These are phyloP conservation scores for Aphodius sticticus DNA, from an alignment of 2,888 invertebrate genomes.

Conservation along the genomic window DNA sequence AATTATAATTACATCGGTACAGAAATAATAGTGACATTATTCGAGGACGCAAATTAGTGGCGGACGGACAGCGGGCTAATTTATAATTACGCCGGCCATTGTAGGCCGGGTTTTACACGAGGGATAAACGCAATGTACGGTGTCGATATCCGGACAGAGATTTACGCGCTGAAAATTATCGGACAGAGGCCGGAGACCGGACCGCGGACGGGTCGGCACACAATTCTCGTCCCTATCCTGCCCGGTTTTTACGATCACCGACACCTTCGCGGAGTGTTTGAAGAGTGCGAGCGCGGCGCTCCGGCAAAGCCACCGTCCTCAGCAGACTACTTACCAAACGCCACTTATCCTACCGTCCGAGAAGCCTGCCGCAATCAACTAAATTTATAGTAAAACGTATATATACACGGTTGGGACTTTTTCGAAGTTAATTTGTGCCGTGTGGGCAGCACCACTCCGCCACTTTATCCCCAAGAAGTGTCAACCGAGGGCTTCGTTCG, in stretches of 20 bases:
- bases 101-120: constrained; percentile 56
- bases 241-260: background rate
- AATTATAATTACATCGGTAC: background rate
- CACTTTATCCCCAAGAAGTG: background rate
- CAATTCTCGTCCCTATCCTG: background rate
- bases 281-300: constrained; percentile 27
- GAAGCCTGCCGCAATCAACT: constrained; percentile 50
- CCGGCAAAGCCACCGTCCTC: constrained; percentile 49
- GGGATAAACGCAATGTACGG: constrained; percentile 55
- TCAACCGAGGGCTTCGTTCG: background rate
- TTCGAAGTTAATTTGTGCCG: constrained; percentile 38
- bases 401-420: constrained; percentile 30
- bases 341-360: constrained; percentile 55
- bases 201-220: constrained; percentile 44
- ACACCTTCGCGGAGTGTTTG: background rate
- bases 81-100: constrained; percentile 59
- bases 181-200: constrained; percentile 37
- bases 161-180: constrained; percentile 55
- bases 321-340: constrained; percentile 50
- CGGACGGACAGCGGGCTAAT: constrained; percentile 54
- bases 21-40: background rate
- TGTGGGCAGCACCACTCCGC: constrained; percentile 36
- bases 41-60: constrained; percentile 55
- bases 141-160: constrained; percentile 57
- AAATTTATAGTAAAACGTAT: constrained; percentile 39